Conservation (phyloP, 2,113 vertebrate genomes). For the Varanus komodoensis region DNA sequence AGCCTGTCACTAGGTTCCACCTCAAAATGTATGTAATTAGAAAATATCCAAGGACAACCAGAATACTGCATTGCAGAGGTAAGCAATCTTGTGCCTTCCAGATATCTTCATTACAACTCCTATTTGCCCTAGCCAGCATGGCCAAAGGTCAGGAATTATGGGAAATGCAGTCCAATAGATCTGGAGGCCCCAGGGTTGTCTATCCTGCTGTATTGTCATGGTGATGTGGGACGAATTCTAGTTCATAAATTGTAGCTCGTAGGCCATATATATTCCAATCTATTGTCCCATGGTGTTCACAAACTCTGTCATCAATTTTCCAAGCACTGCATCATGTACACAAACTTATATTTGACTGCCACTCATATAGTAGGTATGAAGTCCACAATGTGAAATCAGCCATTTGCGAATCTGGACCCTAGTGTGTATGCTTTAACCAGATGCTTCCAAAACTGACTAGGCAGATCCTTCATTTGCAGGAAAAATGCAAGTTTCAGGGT, state of each 20-base stretch:
- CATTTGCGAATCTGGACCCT: neutral
- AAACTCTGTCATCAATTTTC: neutral
- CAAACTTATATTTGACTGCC: neutral
- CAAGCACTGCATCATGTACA: neutral
- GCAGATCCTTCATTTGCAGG: neutral
- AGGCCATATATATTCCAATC: neutral
- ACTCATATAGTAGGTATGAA: neutral
- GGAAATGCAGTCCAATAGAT: too few species aligned
- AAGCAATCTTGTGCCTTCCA: too few species aligned
- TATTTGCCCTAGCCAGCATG: too few species aligned
- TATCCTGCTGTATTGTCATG: too few species aligned
- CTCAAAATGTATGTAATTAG: neutral
- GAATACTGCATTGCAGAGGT: neutral
- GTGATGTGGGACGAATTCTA: neutral
- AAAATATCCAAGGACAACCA: neutral
- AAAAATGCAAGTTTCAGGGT: constrained; percentile 28
- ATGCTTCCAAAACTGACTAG: constrained; percentile 20
- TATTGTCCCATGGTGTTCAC: neutral
- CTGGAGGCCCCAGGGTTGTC: too few species aligned
- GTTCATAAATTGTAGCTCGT: neutral
- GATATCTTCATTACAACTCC: too few species aligned
- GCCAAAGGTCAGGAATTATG: too few species aligned
- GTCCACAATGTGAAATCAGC: neutral
- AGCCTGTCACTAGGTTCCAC: neutral
- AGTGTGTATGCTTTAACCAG: constrained; percentile 4